Evolutionary conservation across 2,888 invertebrate species (phyloP), one percentile per base, ranked within the genome.

Genomic region (Urechis unicinctus): DNA sequence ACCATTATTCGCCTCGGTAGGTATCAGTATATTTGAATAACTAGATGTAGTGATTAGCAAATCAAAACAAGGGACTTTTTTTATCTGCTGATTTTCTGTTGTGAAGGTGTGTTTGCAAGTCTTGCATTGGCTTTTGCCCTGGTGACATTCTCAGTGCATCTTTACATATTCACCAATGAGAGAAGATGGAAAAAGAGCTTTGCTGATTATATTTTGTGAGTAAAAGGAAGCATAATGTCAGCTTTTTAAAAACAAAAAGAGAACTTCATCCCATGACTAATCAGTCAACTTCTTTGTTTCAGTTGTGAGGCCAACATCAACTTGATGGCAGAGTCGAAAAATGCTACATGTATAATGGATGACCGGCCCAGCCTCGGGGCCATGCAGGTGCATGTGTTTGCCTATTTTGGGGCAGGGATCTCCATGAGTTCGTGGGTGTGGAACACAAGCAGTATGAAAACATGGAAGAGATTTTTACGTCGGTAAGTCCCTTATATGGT

Each of bases 391-490:
- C 89, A 93, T 68, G 79, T 93, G 66, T 78, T 92, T 58, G 85
- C 89, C 53, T 84, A 89, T 61, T 93, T 92, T 80, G 87, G 87
- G 62, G 85, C 88, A 42, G 92, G 92, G 44, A 84, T 91, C 59
- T 84, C 89, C 29, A 90, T 93, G 88, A 90, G 92, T 2, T 89
- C 91, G 0, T 95, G 93, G 92, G 88, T 91, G 30, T 95, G 92
- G 92, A 93, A 90, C 5, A 84, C 85, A 25, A 87, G 90, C 42
- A 89, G 92, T 3, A 77, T 89, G 4, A 85, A 88, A 65, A 86
- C 88, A 17, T 96, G 95, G 95, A 85, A 85, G 59, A 83, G 91
- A 55, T 91, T 89, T 77, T 80, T 91, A 56, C 84, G 86, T 73
- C 87, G 87, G 91, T 91, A 44, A 43, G 46, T 29, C 21, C 29